These are phyloP conservation scores for Solen grandis DNA, from an alignment of 1,140 invertebrate species.

Conservation along the genomic window DNA sequence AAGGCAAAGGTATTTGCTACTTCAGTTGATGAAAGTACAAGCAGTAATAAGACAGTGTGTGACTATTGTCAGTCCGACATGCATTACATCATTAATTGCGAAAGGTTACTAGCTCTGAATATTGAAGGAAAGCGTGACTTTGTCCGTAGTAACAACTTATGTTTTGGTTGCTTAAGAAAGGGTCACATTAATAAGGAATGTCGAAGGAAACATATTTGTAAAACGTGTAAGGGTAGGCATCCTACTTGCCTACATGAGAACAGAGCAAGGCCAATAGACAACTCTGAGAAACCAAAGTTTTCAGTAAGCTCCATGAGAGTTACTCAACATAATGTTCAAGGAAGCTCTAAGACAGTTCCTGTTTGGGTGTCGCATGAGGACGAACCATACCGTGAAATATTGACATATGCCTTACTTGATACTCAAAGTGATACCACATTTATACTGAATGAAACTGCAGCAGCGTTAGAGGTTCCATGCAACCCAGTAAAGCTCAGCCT, in stretches of 20 bases:
- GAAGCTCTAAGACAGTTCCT: constrained; percentile 30
- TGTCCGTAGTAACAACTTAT: neutral
- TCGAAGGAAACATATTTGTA: neutral
- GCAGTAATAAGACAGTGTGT: neutral
- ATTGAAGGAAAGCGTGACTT: neutral
- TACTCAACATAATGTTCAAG: neutral
- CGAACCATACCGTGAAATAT: too few relatives aligned
- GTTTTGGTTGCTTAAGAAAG: neutral
- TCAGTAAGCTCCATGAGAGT: neutral
- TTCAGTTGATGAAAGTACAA: neutral
- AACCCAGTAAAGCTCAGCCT: neutral
- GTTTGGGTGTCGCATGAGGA: constrained; percentile 28
- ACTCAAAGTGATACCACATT: constrained; percentile 37
- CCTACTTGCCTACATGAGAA: too few relatives aligned
- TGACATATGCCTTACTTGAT: constrained; percentile 39
- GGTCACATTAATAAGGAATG: neutral
- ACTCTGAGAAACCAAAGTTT: too few relatives aligned
- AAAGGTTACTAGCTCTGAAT: neutral
- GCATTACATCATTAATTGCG: neutral
- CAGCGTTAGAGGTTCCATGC: neutral
- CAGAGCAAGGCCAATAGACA: too few relatives aligned
- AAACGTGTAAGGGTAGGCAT: too few relatives aligned
- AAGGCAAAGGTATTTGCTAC: neutral
- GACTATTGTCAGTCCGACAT: neutral
- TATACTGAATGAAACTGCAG: constrained; percentile 12